Evolutionary conservation across 2,888 invertebrate species (phyloP).

Genomic region (Notodonta dromedarius): DNA sequence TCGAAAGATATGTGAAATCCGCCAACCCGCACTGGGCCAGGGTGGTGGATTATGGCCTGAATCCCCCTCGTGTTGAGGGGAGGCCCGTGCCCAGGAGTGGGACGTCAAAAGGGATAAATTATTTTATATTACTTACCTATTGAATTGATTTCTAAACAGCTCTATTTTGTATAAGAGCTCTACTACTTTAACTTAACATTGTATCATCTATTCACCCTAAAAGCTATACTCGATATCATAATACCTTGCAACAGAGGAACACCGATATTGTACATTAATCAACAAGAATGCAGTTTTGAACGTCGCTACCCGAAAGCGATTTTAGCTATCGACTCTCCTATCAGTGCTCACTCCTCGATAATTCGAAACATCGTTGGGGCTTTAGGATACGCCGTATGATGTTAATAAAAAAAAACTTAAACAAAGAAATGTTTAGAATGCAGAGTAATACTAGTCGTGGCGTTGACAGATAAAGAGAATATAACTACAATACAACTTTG

Average conservation of each 20-base stretch:
- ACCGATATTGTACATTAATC: slow-evolving; percentile 69
- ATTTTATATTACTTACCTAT: too few relatives aligned
- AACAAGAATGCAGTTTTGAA: slow-evolving; percentile 71
- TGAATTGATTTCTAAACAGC: not conserved
- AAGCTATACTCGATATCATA: not conserved
- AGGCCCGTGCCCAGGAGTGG: too few relatives aligned
- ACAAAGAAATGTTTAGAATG: too few relatives aligned
- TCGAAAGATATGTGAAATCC: too few relatives aligned
- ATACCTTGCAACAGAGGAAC: not conserved
- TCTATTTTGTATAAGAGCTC: not conserved
- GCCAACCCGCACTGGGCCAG: too few relatives aligned
- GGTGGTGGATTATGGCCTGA: too few relatives aligned
- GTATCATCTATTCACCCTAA: not conserved
- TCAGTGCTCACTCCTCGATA: slow-evolving; percentile 62
- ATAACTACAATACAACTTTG: too few relatives aligned
- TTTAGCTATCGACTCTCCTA: slow-evolving; percentile 52
- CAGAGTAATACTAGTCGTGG: too few relatives aligned
- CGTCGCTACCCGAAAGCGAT: slow-evolving; percentile 72
- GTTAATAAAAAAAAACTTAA: not conserved
- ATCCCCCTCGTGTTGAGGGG: too few relatives aligned
- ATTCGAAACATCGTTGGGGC: slow-evolving; percentile 52
- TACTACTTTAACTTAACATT: not conserved
- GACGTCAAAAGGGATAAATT: too few relatives aligned
- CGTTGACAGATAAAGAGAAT: too few relatives aligned
- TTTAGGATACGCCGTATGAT: slow-evolving; percentile 14